Evolutionary conservation across 2,888 invertebrate species (phyloP), one percentile per base, ranked within the genome.

Genomic region (Conistra vaccinii): DNA sequence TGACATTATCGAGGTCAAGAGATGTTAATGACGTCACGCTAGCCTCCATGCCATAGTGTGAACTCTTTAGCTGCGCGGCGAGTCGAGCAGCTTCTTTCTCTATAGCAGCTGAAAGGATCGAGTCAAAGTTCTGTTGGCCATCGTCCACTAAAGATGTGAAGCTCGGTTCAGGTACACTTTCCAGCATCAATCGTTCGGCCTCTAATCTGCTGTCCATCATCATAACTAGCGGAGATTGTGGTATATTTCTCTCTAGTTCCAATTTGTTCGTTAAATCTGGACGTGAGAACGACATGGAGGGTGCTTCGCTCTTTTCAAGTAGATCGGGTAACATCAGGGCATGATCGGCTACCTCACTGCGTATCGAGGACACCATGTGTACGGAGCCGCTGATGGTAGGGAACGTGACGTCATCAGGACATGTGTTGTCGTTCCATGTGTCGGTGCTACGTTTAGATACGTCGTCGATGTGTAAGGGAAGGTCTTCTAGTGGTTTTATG

Each of bases 401-500:
- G 92, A 98, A 98, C 0, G 98, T 98, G 51, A 98, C 96, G 90
- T 98, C 98, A 91, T 98, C 98, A 0, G 98, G 98, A 69, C 97
- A 97, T 1, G 98, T 97, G 91, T 98, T 98, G 73, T 98, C 98
- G 89, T 98, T 98, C 98, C 98, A 98, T 0, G 98, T 98, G 90
- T 98, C 98, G 29, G 97, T 96, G 69, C 90, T 90, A 23, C 83
- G 91, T 26, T 89, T 91, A 0, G 91, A 89, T 0, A 85, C 83
- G 3, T 92, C 92, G 3, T 91, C 92, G 5, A 86, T 84, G 14
- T 61, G 65, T 7, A 32, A 48, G 1, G 74, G 67, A 3, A 73
- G 39, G 23, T 83, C 81, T 3, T 81, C 82, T 6, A 76, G 69
- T 67, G 82, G 88, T 35, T 93, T 93, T 63, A 94, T 92, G 69